Evolutionary conservation across 2,888 invertebrate species (phyloP), one percentile per base, ranked within the genome.

Genomic region (Epinotia brunnichana): DNA sequence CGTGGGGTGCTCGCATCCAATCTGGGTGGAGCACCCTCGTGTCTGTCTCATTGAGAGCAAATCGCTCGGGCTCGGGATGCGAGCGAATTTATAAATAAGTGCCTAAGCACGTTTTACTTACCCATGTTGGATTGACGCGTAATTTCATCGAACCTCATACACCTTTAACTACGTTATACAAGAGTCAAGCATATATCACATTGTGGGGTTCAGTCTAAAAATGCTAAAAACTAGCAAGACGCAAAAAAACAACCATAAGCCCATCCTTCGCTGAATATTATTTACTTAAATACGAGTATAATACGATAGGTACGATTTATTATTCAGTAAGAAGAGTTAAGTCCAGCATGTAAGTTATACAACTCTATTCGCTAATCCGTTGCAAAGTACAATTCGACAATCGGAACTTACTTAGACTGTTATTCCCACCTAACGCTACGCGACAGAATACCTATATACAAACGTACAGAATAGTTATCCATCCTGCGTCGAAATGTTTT

Each of bases 31-130:
- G 91, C 79, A 83, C 85, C 81, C 90, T 90, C 82, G 75, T 82
- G 85, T 83, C 83, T 84, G 85, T 84, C 85, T 85, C 87, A 86
- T 89, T 89, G 88, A 90, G 84, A 85, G 82, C 87, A 86, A 91
- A 89, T 89, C 87, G 85, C 79, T 82, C 80, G 83, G 76, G 79
- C 78, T 74, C 70, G 70, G 77, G 78, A 69, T 74, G 63, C 76
- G 77, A 77, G 74, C 76, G 77, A 81, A 82, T 80, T 80, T 81
- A 74, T 76, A 76, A 73, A 63, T 73, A 69, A 56, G 39, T 67
- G 63, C 57, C 57, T 72, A 72, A 72, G 54, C 73, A 53, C 62
- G 73, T 41, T 73, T 62, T 39, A 56, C 51, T 66, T 41, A 54
- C 64, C 51, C 61, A 54, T 51, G 44, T 41, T 39, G 57, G 54